Base-by-base conservation (phyloP, 2,888 invertebrate species). In the Empis stercorea region DNA sequence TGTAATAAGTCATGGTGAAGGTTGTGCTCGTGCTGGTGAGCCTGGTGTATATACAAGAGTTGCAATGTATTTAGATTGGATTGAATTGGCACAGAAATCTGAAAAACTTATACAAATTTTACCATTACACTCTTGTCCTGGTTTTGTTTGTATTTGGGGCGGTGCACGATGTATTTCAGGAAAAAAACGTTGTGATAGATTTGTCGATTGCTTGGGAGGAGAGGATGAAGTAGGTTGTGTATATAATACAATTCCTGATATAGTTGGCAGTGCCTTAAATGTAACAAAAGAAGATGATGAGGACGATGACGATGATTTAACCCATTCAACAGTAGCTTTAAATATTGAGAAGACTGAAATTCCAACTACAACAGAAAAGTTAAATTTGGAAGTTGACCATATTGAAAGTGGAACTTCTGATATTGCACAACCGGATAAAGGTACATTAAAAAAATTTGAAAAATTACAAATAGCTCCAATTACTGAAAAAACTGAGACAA, bases 1-100 rank as follows among this genome's bases (percentile, higher is more conserved):
- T 1, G 76, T 91, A 44, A 86, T 91, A 0, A 88, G 88, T 59
- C 88, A 89, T 60, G 91, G 91, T 20, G 81, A 86, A 57, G 91
- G 91, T 4, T 91, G 91, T 65, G 91, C 79, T 16, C 75, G 84
- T 53, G 78, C 82, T 45, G 74, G 78, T 50, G 85, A 88, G 62
- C 85, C 87, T 15, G 89, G 89, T 2, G 87, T 81, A 42, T 91
- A 91, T 59, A 87, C 88, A 0, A 74, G 83, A 66, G 81, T 89
- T 16, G 79, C 82, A 53, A 70, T 80, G 23, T 87, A 78, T 60
- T 65, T 80, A n/a, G 73, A 79, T 50, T 89, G 88, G 88, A 82
- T 88, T 51, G 71, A 71, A 52, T 47, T 62, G 57, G 62, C 60
- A 0, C 46, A 51, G 4, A 54, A 47, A 3, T 55, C 58, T 0